phyloP scores from a whole-genome alignment of 2,888 invertebrate species.

The Drosophila kanekoi region DNA sequence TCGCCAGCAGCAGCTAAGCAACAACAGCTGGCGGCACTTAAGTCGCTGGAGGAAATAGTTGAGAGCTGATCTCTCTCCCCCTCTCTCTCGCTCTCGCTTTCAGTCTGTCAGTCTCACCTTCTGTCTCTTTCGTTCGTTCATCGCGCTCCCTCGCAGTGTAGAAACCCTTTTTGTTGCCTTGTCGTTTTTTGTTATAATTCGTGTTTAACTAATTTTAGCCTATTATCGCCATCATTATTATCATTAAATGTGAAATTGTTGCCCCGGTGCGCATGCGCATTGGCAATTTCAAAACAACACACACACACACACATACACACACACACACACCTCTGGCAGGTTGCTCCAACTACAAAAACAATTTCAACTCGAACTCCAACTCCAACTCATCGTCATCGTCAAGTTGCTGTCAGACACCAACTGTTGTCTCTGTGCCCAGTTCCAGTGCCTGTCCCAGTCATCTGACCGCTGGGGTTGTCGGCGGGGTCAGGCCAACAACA shows the following conservation, averaged over 20 bases:
- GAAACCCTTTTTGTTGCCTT: constrained; percentile 50
- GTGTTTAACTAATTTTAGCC: constrained; percentile 80
- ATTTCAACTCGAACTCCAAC: constrained; percentile 28
- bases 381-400: constrained; percentile 49
- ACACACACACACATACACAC: constrained; percentile 11
- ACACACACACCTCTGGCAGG: constrained; percentile 41
- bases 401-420: constrained; percentile 78
- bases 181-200: constrained; percentile 68
- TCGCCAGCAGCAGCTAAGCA: constrained; percentile 35
- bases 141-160: constrained; percentile 54
- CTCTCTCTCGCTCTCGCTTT: constrained; percentile 19
- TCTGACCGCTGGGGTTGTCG: constrained; percentile 67
- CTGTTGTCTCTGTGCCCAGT: constrained; percentile 63
- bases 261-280: constrained; percentile 68
- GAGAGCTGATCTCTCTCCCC: constrained; percentile 51
- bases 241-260: constrained; percentile 81
- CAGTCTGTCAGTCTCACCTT: constrained; percentile 6
- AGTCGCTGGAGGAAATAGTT: constrained; percentile 54
- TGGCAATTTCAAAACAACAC: constrained; percentile 67
- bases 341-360: constrained; percentile 46
- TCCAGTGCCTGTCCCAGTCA: constrained; percentile 22
- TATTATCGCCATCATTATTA: constrained; percentile 81
- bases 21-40: constrained; percentile 76
- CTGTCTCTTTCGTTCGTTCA: constrained; percentile 20
- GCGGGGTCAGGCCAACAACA: constrained; percentile 63